Evolutionary conservation across 2,113 vertebrate species (phyloP).

Genomic region (Miniopterus natalensis): DNA sequence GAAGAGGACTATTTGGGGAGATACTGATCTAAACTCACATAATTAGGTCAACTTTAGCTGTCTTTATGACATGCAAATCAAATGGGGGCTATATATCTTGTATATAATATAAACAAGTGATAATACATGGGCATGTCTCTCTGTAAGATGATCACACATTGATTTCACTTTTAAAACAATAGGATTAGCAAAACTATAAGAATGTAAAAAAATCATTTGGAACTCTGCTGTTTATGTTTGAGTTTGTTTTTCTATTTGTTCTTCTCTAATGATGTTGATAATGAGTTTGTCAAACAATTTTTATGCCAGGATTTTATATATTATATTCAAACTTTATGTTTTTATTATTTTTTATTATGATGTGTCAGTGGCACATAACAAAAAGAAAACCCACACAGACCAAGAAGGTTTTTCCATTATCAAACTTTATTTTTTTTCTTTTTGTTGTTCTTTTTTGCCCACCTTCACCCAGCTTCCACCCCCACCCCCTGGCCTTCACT

Average conservation of each 20-base stretch:
- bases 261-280: neutral
- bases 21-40: neutral
- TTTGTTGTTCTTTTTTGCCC: neutral
- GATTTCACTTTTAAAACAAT: neutral
- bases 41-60: neutral
- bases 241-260: slow-evolving; percentile 27
- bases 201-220: neutral
- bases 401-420: neutral
- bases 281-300: slow-evolving; percentile 27
- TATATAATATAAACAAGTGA: neutral
- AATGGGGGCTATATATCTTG: neutral
- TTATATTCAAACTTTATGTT: slow-evolving; percentile 18
- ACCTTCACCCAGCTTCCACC: neutral
- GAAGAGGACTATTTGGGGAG: neutral
- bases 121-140: neutral
- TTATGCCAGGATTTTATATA: neutral
- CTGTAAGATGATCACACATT: neutral
- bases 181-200: neutral
- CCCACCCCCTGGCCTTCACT: neutral
- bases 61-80: neutral
- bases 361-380: neutral
- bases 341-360: slow-evolving; percentile 23
- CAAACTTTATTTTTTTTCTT: neutral
- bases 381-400: neutral
- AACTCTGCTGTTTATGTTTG: neutral